Percentiles rank a stretch among this genome's conserved stretches.
Evolutionary conservation across 2,113 vertebrate species (phyloP).

Genomic region (Fukomys damarensis): DNA sequence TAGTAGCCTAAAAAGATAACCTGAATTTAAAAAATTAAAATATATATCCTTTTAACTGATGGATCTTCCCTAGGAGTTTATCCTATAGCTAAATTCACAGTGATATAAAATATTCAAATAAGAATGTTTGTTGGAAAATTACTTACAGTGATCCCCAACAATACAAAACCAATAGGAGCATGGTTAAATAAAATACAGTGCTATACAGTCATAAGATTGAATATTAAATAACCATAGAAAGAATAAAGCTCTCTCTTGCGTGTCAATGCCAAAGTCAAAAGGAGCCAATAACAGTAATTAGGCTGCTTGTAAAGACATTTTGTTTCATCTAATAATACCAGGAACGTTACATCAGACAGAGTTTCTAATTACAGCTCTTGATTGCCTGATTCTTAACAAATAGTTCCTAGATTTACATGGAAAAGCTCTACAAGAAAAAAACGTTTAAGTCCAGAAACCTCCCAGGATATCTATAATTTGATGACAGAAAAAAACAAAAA

Average conservation of each 20-base stretch:
- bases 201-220: not conserved
- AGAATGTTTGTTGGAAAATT: not conserved
- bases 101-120: not conserved
- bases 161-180: not conserved
- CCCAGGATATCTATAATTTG: constrained; percentile 7
- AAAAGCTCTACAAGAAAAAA: constrained; percentile 24
- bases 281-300: not conserved
- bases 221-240: not conserved
- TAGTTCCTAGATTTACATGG: not conserved
- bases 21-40: constrained; percentile 38
- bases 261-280: constrained; percentile 39
- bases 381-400: not conserved
- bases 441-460: not conserved
- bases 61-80: not conserved
- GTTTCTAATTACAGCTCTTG: constrained; percentile 24
- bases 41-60: not conserved
- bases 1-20: not conserved
- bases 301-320: not conserved
- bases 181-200: constrained; percentile 5
- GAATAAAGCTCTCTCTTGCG: not conserved
- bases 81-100: not conserved
- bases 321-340: not conserved
- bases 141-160: not conserved
- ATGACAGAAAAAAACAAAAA: not conserved
- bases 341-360: constrained; percentile 23